These are phyloP conservation scores for Odocoileus hemionus DNA, from an alignment of 2,113 vertebrate species.

Conservation along the genomic window DNA sequence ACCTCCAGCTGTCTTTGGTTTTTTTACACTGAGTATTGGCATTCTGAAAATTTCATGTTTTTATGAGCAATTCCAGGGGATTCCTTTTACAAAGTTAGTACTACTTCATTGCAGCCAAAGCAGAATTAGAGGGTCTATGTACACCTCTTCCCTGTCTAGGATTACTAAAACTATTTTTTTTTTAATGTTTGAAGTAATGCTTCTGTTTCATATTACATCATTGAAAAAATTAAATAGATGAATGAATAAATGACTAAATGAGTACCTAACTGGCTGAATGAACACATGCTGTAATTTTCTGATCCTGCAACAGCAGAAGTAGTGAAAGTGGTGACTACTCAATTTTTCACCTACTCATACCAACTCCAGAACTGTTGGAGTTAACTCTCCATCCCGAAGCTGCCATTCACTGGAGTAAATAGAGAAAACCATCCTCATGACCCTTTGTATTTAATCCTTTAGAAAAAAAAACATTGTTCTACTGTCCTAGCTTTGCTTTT, in stretches of 20 bases:
- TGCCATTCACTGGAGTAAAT: neutral
- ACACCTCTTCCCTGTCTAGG: neutral
- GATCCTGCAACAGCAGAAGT: neutral
- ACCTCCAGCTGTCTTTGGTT: neutral
- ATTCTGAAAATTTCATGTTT: slow-evolving; percentile 18
- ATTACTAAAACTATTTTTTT: neutral
- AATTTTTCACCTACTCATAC: neutral
- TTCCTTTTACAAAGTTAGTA: neutral
- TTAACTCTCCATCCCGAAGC: neutral
- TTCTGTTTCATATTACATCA: neutral
- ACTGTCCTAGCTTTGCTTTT: neutral
- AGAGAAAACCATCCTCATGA: neutral
- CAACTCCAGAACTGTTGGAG: neutral
- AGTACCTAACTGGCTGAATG: neutral
- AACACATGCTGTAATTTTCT: neutral
- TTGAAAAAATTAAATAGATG: neutral
- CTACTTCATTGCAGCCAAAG: neutral
- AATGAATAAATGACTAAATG: neutral
- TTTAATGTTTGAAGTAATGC: neutral
- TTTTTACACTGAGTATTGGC: neutral
- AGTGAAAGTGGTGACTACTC: neutral
- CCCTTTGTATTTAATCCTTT: neutral
- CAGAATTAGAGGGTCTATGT: neutral
- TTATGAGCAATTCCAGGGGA: neutral
- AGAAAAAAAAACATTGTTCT: neutral